Base-by-base conservation (phyloP, 1,140 invertebrate species). In the Pseudomyrmex gracilis region DNA sequence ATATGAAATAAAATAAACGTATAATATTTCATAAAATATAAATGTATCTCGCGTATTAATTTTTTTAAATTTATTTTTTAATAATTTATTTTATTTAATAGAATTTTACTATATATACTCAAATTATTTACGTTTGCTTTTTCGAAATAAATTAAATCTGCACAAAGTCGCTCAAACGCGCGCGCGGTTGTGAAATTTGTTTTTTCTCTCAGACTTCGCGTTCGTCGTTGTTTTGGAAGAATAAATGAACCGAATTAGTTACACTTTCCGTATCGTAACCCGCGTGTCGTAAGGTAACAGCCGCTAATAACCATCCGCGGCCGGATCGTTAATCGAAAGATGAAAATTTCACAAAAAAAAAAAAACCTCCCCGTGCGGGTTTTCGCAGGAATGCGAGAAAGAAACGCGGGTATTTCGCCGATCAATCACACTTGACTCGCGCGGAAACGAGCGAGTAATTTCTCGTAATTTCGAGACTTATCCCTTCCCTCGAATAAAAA, bases 361-460 rank as follows among this genome's bases (percentile, higher is more conserved):
- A n/a, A n/a, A n/a, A n/a, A n/a, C n/a, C 8, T 47, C 47, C 4
- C 7, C 5, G 13, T 5, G 3, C 34, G 5, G 34, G 5, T 53
- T 34, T 77, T 78, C 51, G 12, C 2, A 34, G 15, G 24, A 47
- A 74, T 49, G 45, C 10, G 24, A 51, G 55, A 43, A 64, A 76
- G 47, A 10, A 20, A 60, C 10, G 22, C 9, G 10, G 8, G 9
- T 9, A 17, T 58, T 70, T 80, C 15, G 53, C 66, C n/a, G 10
- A 51, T 53, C 49, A 34, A 12, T 68, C 43, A 61, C 12, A 43
- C 22, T 76, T 76, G 63, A 77, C 17, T 13, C 43, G 73, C 60
- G 34, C 13, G 15, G 24, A 49, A 53, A 76, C 43, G 51, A 20
- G 20, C 47, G 49, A 7, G 34, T 76, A 80, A 80, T 80, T 80